Evolutionary conservation across 2,888 invertebrate genomes (phyloP).

Genomic region (Xanthorhoe spadicearia): DNA sequence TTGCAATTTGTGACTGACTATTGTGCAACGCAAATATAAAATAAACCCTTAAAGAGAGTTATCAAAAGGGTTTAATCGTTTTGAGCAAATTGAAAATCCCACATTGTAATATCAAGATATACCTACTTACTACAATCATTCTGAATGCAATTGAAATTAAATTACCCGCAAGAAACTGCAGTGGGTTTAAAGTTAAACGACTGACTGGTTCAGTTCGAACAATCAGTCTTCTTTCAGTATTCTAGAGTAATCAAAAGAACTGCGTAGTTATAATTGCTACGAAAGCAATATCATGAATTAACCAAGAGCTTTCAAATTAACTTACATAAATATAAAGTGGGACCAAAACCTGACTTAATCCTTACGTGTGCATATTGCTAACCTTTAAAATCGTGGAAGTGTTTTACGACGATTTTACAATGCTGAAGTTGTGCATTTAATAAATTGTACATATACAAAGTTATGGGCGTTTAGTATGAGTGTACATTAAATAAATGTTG

Average conservation of each 20-base stretch:
- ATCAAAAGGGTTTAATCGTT: background rate
- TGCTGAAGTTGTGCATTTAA: slow-evolving; percentile 85
- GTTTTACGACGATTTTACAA: slow-evolving; percentile 71
- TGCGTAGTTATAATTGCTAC: slow-evolving; percentile 18
- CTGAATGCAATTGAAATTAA: slow-evolving; percentile 7
- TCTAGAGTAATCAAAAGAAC: slow-evolving; percentile 23
- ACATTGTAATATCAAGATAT: background rate
- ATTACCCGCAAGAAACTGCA: slow-evolving; percentile 54
- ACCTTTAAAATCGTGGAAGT: slow-evolving; percentile 62
- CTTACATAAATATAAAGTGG: slow-evolving; percentile 57
- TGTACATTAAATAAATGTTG: slow-evolving; percentile 83
- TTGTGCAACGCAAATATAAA: slow-evolving; percentile 41
- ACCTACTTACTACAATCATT: background rate
- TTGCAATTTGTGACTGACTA: slow-evolving; percentile 67
- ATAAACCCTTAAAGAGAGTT: slow-evolving; percentile 17
- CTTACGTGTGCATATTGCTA: slow-evolving; percentile 60
- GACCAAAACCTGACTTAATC: slow-evolving; percentile 70
- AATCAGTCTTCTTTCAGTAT: slow-evolving; percentile 28
- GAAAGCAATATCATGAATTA: slow-evolving; percentile 17
- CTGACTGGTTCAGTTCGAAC: slow-evolving; percentile 7
- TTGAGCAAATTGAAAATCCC: background rate
- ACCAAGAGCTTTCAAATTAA: slow-evolving; percentile 58
- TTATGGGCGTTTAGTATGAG: slow-evolving; percentile 66
- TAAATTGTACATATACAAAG: slow-evolving; percentile 81
- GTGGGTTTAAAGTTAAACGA: slow-evolving; percentile 63